Conservation (phyloP, 2,113 vertebrate species). For the Leptosomus discolor region DNA sequence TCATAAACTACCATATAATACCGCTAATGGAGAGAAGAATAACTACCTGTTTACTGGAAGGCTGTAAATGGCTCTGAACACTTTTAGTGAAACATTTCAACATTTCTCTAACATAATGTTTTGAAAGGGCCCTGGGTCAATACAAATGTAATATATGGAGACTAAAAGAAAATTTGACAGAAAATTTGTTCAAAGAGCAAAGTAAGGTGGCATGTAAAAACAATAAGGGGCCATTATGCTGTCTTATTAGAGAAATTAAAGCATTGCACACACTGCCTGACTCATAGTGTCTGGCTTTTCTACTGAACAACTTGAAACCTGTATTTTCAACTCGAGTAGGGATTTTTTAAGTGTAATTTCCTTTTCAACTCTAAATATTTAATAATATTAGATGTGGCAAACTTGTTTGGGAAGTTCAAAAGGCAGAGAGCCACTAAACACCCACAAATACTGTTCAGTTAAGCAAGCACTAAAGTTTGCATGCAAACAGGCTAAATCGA, state of each 20-base stretch:
- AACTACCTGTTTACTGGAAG: conserved; percentile 70
- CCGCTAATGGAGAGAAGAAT: conserved; percentile 32
- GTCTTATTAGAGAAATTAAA: conserved; percentile 78
- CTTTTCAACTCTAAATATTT: conserved; percentile 18
- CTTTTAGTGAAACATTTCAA: conserved; percentile 59
- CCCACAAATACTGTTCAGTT: neutral
- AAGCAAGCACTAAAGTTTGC: neutral
- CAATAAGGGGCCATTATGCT: conserved; percentile 77
- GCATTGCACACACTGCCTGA: conserved; percentile 58
- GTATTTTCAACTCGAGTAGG: conserved; percentile 59
- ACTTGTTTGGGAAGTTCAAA: neutral
- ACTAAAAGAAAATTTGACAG: conserved; percentile 77
- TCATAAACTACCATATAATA: neutral
- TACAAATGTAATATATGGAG: conserved; percentile 76
- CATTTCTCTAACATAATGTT: conserved; percentile 69
- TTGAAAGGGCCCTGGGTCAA: conserved; percentile 72
- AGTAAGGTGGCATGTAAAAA: conserved; percentile 76
- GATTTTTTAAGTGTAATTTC: conserved; percentile 25
- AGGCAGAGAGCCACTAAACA: neutral
- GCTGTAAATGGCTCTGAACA: conserved; percentile 56
- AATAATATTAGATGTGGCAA: neutral
- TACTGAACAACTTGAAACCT: conserved; percentile 44
- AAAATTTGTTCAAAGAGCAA: conserved; percentile 75
- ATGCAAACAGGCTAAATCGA: neutral
- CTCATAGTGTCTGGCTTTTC: conserved; percentile 65